Evolutionary conservation across 2,888 invertebrate genomes (phyloP), one percentile per base, ranked within the genome.

Genomic region (Athalia rosae): DNA sequence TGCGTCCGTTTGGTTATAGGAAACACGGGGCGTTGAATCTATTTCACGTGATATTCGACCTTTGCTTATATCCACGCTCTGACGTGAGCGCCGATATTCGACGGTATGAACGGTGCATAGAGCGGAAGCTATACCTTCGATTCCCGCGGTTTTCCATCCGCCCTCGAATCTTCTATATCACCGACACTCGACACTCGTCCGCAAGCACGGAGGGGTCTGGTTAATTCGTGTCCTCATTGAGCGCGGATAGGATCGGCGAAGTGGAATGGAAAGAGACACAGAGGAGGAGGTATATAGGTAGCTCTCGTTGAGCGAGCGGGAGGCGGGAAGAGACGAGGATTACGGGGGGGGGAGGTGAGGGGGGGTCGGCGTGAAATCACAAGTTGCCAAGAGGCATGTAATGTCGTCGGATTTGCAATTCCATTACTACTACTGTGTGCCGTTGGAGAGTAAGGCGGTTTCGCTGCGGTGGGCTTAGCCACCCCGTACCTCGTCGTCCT

Each of bases 381-480:
- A 85, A 87, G 87, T 86, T 87, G 87, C 86, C 87, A 87, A 87
- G 87, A 86, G 87, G 85, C 87, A 86, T 87, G 87, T 88, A 88
- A 88, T 84, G 87, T 88, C 86, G 85, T 84, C 85, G 85, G 86
- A 88, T 88, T 88, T 87, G 88, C 88, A 87, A 88, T 88, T 88
- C 87, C 88, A 88, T 88, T 88, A 87, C 85, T 88, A 87, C 85
- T 74, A 74, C 74, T 74, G 79, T 78, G 78, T 80, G 81, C 81
- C 77, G 56, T 77, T 83, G 82, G 85, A 85, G 77, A 67, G 67
- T 48, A 58, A 67, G 48, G 77, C 48, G 77, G 77, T 67, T 59
- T 73, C 77, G 53, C 73, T 69, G 73, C 77, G 69, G 67, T 43
- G 73, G 61, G 50, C 50, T 63, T 69, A 48, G 50, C 48, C n/a